Evolutionary conservation across 2,797 vertebrate species (phyloP), one percentile per base, ranked within the genome.

Genomic region (Amphiprion clarkii): DNA sequence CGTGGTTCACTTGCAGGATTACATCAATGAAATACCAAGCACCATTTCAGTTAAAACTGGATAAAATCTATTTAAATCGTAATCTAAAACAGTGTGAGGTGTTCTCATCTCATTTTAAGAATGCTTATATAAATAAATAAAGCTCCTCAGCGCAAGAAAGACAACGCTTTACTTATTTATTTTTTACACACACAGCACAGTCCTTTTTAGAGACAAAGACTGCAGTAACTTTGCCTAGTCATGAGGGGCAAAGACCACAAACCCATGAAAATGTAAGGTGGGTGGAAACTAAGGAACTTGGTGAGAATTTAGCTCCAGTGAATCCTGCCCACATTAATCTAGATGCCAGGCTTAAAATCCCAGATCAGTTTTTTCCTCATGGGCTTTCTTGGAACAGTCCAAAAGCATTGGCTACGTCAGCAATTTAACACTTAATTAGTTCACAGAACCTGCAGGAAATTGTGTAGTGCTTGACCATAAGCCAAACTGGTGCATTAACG

Each of bases 381-480:
- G 70, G 69, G 51, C 59, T 80, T 79, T 67, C 70, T 75, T 19
- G 48, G 14, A 76, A 48, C 49, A 23, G 49, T 31, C 0, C 13
- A 56, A 68, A 73, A 68, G 5, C 8, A 72, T 25, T 11, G 23
- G 17, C 23, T 66, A 49, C 10, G 0, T 65, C 21, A 4, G 76
- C 27, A 51, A 44, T 73, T 65, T 53, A 63, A 55, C 58, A 59
- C 25, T 54, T 68, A 72, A 82, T 81, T 77, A 67, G 75, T 63
- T 87, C 33, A 58, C 13, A 4, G 25, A 71, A 70, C 29, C 58
- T 78, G 67, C 55, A 62, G 77, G 46, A 79, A 57, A 84, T 56
- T 2, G 11, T 65, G 67, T 51, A 25, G 6, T 3, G 40, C 59
- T 54, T 67, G 27, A 83, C 71, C 74, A 6, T 2, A 55, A 36